Conservation (phyloP, 2,888 invertebrate species). For the Nemotelus nigrinus region DNA sequence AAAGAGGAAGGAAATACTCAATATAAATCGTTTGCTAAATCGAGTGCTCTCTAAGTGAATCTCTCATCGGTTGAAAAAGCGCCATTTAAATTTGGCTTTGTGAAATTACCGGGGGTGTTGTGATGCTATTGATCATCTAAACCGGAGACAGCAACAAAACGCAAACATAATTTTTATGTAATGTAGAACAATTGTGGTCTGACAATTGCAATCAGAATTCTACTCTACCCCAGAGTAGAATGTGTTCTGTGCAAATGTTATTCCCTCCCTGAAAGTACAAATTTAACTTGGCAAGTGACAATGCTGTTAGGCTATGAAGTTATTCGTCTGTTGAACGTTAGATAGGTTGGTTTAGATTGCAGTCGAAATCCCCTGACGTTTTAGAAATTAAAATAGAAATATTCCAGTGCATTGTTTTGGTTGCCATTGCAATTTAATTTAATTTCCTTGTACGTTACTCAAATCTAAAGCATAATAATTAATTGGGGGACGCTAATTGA, state of each 20-base stretch:
- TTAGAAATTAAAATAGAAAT: neutral
- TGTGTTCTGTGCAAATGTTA: neutral
- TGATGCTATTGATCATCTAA: neutral
- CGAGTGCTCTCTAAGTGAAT: neutral
- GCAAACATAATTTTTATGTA: neutral
- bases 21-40: slow-evolving; percentile 3
- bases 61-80: neutral
- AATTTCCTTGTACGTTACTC: neutral
- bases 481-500: slow-evolving; percentile 24
- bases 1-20: slow-evolving; percentile 39
- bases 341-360: neutral
- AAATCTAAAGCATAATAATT: slow-evolving; percentile 6
- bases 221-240: neutral
- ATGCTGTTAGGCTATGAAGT: neutral
- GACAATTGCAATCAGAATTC: neutral
- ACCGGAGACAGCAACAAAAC: too few species aligned
- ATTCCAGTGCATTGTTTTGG: neutral
- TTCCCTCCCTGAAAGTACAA: neutral
- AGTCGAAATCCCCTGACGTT: neutral
- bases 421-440: neutral
- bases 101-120: slow-evolving; percentile 26
- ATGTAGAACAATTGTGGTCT: slow-evolving; percentile 7
- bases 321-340: neutral
- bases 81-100: slow-evolving; percentile 18
- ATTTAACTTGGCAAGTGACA: neutral